Evolutionary conservation across 1,140 invertebrate species (phyloP), one percentile per base, ranked within the genome.

Genomic region (Drosophila gunungcola): DNA sequence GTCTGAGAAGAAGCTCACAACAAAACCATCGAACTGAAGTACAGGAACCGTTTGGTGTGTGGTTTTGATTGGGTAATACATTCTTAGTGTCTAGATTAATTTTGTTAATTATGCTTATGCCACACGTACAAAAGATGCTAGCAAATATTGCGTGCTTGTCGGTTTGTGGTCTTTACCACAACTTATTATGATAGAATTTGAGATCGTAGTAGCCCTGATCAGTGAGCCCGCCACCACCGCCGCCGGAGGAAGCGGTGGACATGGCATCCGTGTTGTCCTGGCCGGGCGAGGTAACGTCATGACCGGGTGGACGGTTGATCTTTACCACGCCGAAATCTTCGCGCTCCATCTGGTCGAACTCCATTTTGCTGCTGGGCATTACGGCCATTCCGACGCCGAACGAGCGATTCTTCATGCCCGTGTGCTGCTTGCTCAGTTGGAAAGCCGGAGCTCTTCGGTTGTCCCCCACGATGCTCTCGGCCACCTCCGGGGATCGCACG

Each of bases 161-260:
- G 46, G 12, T 0, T 32, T 57, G 7, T 62, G 32, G 9, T 21
- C 7, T 91, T 93, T 94, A 95, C 94, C 94, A 95, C 57, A 95
- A 92, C 68, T 94, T 94, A 75, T 94, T 94, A 91, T 95, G 94
- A 90, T 94, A 94, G 91, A 95, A 95, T 80, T 95, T 95, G 36
- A 95, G 91, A 92, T 95, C 94, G 73, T 95, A 93, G 80, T 93
- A 95, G 16, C 94, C 94, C 70, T 94, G 93, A 48, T 94, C 94
- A 36, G 94, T 95, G n/a, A 93, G 78, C 43, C 91, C 91, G 3
- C 74, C 80, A 0, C 53, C 41, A 13, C 84, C 89, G 9, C 70
- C 74, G 3, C 64, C 43, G 5, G 85, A 85, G 5, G 91, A 92
- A 0, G 80, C 80, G 0, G 67, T 78, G 10, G 91, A 92, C 77